Base-by-base conservation (phyloP, 2,797 vertebrate species). In the Leuciscus waleckii region DNA sequence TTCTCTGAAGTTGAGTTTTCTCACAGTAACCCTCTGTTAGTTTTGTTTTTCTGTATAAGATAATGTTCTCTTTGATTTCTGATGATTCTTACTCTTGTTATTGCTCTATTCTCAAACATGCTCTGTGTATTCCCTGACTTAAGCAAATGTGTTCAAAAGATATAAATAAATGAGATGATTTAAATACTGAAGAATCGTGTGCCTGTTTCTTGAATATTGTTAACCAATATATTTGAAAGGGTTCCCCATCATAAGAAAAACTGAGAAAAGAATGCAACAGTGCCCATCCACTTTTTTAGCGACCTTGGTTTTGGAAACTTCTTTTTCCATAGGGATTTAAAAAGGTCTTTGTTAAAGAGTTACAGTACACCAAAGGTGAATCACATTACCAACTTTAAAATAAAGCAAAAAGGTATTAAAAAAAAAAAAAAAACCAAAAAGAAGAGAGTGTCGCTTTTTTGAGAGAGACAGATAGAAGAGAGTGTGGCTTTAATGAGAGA, bases 81-180 rank as follows among this genome's bases (percentile, higher is more conserved):
- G 51, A 85, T 35, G 91, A 92, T 92, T 93, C 92, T 93, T 91
- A 86, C 7, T 86, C 91, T 95, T 92, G 93, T 92, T 91, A 92
- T 93, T 93, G 92, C 93, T 95, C 92, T 94, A 91, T 95, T 95
- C 93, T 94, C 93, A 91, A 92, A 92, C 88, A 83, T 95, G 93
- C 92, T 94, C 84, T 93, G 93, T 91, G 91, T 95, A 93, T 95
- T 95, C 94, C 94, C 92, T 92, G 91, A 94, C 93, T 94, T 95
- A 91, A 94, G 91, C 85, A 93, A 90, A 93, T 93, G 94, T 95
- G 93, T 94, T 95, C 91, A 91, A 90, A 93, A 95, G 94, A 95
- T 94, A 93, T 90, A 93, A 96, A 95, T 96, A 95, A 96, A 91
- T 94, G 93, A 65, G 37, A 94, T 87, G 81, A 89, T 94, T 94